A percentile compares a stretch with the other conserved stretches of the same genome.
These are phyloP conservation scores for Drosophila parvula DNA, from an alignment of 1,140 invertebrate genomes.

Conservation along the genomic window DNA sequence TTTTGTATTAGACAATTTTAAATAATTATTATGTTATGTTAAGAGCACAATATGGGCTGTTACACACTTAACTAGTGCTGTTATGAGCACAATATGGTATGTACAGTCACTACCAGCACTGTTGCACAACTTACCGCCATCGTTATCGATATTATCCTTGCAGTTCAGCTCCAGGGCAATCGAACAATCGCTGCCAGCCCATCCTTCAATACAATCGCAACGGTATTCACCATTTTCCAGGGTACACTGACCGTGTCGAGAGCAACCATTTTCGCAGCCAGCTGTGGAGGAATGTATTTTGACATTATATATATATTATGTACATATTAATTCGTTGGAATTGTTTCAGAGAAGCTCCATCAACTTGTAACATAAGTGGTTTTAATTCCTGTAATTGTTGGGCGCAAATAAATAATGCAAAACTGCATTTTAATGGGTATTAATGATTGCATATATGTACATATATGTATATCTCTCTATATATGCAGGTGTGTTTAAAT, in stretches of 20 bases:
- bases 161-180: constrained; percentile 96
- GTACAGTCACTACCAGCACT: too few species aligned
- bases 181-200: constrained; percentile 96
- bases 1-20: too few species aligned
- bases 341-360: background rate
- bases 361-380: background rate
- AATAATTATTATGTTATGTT: too few species aligned
- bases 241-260: constrained; percentile 94
- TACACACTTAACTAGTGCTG: too few species aligned
- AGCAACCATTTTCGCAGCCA: constrained; percentile 97
- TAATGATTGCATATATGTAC: background rate
- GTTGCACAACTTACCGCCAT: constrained; percentile 90
- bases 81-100: background rate
- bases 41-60: background rate
- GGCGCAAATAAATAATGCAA: constrained; percentile 8
- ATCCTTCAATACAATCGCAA: constrained; percentile 95
- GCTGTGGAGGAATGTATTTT: constrained; percentile 86
- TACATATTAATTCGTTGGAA: background rate
- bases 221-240: constrained; percentile 93
- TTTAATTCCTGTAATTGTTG: constrained; percentile 9
- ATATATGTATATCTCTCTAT: background rate
- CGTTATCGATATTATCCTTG: constrained; percentile 97
- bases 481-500: background rate
- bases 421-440: constrained; percentile 13
- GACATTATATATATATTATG: constrained; percentile 1